phyloP scores from a whole-genome alignment of 2,888 invertebrate species.

The Nephrotoma flavescens region DNA sequence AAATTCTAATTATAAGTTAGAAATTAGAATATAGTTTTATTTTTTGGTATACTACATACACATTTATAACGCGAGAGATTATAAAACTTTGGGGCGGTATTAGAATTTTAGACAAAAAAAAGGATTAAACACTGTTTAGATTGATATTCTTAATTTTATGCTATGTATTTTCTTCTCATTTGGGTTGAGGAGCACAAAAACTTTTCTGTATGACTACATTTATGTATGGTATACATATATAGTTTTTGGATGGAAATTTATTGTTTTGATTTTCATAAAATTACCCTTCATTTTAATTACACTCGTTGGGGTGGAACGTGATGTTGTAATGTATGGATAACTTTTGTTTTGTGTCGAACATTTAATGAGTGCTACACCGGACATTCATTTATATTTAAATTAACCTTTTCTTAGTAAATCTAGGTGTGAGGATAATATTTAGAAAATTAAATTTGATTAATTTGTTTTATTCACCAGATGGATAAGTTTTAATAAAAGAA shows the following conservation, averaged over 20 bases:
- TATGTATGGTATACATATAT: neutral
- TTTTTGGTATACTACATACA: neutral
- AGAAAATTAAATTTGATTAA: neutral
- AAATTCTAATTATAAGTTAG: neutral
- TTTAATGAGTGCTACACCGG: neutral
- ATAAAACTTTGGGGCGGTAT: neutral
- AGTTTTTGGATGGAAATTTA: neutral
- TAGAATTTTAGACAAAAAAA: neutral
- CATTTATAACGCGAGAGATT: neutral
- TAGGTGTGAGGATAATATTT: neutral
- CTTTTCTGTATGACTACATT: neutral
- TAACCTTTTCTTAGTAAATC: neutral
- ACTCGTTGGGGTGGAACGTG: neutral
- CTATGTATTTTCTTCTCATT: neutral
- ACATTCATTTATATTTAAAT: neutral
- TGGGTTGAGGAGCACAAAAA: neutral
- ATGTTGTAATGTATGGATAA: neutral
- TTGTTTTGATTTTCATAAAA: neutral
- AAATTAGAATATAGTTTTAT: neutral
- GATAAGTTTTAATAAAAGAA: neutral
- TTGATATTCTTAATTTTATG: neutral
- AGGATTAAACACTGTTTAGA: neutral
- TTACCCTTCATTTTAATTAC: neutral
- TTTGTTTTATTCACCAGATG: neutral
- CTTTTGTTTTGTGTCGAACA: neutral